Percentiles rank a stretch among this genome's conserved stretches.
These are phyloP conservation scores for Falco cherrug DNA, from an alignment of 2,797 vertebrate genomes.

Conservation along the genomic window DNA sequence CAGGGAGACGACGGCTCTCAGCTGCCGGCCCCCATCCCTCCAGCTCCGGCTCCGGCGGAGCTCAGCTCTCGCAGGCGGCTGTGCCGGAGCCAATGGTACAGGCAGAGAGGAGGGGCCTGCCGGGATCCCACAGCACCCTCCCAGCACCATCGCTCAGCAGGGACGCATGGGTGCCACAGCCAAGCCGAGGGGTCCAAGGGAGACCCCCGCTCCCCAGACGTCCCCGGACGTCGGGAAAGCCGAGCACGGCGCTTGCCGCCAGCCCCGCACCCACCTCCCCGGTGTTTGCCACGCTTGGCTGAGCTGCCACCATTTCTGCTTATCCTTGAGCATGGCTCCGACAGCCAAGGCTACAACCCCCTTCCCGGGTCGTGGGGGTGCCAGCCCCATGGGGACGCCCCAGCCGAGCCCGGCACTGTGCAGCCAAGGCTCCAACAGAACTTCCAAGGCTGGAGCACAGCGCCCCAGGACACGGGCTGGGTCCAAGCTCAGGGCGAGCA, in stretches of 20 bases:
- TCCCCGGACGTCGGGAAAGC: fast-evolving
- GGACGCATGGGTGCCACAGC: background rate
- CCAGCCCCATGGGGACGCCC: background rate
- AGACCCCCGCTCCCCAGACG: background rate
- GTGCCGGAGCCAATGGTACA: slow-evolving; percentile 50
- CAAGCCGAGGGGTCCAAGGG: background rate
- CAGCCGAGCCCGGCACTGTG: background rate
- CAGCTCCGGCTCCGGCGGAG: background rate
- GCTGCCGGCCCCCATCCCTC: slow-evolving; percentile 31
- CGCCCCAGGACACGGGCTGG: background rate
- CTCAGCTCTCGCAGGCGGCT: slow-evolving; percentile 15
- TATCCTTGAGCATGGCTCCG: fast-evolving
- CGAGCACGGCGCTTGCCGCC: fast-evolving
- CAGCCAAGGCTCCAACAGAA: background rate
- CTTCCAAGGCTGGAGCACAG: background rate
- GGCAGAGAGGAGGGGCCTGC: slow-evolving; percentile 46
- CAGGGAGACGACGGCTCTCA: background rate
- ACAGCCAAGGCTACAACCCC: fast-evolving
- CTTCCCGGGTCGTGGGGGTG: fast-evolving
- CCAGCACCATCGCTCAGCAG: background rate
- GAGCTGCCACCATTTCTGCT: background rate
- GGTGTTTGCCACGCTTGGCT: background rate
- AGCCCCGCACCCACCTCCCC: fast-evolving
- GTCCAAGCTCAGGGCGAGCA: background rate
- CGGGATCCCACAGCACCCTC: background rate